These are phyloP conservation scores for Neolamprologus ventralis DNA, from an alignment of 2,113 vertebrate species.

Conservation along the genomic window DNA sequence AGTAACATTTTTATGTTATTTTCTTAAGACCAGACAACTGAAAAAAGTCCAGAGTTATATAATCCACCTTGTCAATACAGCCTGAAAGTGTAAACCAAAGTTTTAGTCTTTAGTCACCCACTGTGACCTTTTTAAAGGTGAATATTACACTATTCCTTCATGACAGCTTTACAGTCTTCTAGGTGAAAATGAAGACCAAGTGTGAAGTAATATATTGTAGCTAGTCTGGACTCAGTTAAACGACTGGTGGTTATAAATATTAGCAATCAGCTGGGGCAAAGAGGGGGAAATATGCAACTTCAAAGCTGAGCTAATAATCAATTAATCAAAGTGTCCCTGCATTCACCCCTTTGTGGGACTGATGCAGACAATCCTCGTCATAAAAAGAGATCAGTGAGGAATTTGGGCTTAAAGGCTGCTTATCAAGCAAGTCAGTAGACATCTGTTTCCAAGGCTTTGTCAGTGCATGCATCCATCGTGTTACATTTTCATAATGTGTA, in stretches of 20 bases:
- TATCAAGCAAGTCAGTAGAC: slow-evolving; percentile 28
- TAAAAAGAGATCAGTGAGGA: slow-evolving; percentile 57
- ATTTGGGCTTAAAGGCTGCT: slow-evolving; percentile 33
- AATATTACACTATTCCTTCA: slow-evolving; percentile 49
- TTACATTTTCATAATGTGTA: background rate
- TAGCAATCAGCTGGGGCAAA: slow-evolving; percentile 53
- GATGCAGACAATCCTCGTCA: slow-evolving; percentile 40
- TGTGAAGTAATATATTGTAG: slow-evolving; percentile 62
- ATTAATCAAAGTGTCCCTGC: slow-evolving; percentile 72
- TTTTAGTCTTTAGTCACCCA: background rate
- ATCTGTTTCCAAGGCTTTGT: slow-evolving; percentile 27
- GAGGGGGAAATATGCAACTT: slow-evolving; percentile 57
- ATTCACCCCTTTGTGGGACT: slow-evolving; percentile 52
- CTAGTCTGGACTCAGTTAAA: slow-evolving; percentile 60
- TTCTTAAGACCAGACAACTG: background rate
- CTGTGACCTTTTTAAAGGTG: slow-evolving; percentile 37
- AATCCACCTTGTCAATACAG: background rate
- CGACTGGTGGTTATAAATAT: slow-evolving; percentile 75
- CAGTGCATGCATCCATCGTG: background rate
- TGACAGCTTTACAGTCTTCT: slow-evolving; percentile 64
- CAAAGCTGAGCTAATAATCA: slow-evolving; percentile 70
- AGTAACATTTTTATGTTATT: background rate
- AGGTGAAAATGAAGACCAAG: slow-evolving; percentile 67
- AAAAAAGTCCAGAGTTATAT: background rate
- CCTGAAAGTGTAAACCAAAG: background rate